phyloP scores from a whole-genome alignment of 2,888 invertebrate genomes.

The Leucoma salicis region DNA sequence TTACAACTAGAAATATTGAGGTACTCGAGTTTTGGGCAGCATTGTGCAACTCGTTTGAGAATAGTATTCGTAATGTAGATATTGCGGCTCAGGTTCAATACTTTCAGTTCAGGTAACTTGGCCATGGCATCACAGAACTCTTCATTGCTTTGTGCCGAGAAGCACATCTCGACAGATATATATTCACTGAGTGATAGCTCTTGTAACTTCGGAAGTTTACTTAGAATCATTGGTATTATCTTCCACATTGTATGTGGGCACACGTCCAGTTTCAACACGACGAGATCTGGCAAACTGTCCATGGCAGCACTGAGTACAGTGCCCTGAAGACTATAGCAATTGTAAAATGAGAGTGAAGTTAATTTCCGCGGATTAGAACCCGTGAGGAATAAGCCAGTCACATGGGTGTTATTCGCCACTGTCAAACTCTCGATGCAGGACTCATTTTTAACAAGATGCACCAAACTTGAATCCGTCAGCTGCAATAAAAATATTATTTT shows the following conservation, averaged over 20 bases:
- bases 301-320: constrained; percentile 60
- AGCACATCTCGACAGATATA: constrained; percentile 42
- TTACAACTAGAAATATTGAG: constrained; percentile 75
- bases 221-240: constrained; percentile 59
- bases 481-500: constrained; percentile 32
- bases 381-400: constrained; percentile 68
- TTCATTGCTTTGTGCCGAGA: constrained; percentile 45
- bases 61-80: constrained; percentile 76
- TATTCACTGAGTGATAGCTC: constrained; percentile 69
- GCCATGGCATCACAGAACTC: constrained; percentile 61
- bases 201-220: constrained; percentile 55
- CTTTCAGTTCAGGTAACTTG: constrained; percentile 65
- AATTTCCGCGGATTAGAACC: constrained; percentile 51
- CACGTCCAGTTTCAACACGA: constrained; percentile 58
- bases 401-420: constrained; percentile 65
- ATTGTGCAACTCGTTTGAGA: constrained; percentile 69
- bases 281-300: constrained; percentile 52
- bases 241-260: constrained; percentile 67
- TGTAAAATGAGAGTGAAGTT: constrained; percentile 58
- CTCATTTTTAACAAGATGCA: constrained; percentile 62
- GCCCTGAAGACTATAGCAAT: constrained; percentile 71
- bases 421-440: constrained; percentile 58
- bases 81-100: constrained; percentile 69
- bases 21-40: constrained; percentile 65
- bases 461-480: constrained; percentile 68